These are phyloP conservation scores for Ceratotherium simum DNA, from an alignment of 2,113 vertebrate genomes.

Conservation along the genomic window DNA sequence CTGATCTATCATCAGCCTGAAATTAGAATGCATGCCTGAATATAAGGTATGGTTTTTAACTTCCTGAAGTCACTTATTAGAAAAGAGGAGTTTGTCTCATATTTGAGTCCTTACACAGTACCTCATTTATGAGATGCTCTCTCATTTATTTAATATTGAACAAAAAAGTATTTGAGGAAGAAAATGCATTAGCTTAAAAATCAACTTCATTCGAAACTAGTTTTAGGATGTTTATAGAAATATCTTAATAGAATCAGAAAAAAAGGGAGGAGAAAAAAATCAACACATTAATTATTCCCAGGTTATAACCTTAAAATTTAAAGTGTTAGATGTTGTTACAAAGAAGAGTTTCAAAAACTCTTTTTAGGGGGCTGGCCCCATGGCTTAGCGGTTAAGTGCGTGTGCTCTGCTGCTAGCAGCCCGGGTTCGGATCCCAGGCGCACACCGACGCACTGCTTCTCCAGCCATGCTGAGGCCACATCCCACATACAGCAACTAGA, in stretches of 20 bases:
- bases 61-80: conserved; percentile 27
- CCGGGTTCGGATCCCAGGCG: no score
- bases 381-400: no score
- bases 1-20: neutral
- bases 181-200: conserved; percentile 49
- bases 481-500: no score
- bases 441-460: no score
- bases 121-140: neutral
- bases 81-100: conserved; percentile 10
- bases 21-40: conserved; percentile 35
- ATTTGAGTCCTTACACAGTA: neutral
- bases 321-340: neutral
- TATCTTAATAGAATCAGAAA: conserved; percentile 38
- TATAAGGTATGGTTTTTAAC: conserved; percentile 37
- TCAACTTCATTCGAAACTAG: conserved; percentile 28
- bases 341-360: conserved; percentile 31
- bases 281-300: conserved; percentile 17
- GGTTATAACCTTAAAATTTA: neutral
- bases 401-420: no score
- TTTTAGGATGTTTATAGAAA: conserved; percentile 48
- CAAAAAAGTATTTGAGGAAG: conserved; percentile 31
- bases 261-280: neutral
- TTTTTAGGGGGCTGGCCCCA: neutral
- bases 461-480: no score
- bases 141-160: conserved; percentile 42